Base-by-base conservation (phyloP, 2,113 vertebrate species). In the Mus spicilegus region DNA sequence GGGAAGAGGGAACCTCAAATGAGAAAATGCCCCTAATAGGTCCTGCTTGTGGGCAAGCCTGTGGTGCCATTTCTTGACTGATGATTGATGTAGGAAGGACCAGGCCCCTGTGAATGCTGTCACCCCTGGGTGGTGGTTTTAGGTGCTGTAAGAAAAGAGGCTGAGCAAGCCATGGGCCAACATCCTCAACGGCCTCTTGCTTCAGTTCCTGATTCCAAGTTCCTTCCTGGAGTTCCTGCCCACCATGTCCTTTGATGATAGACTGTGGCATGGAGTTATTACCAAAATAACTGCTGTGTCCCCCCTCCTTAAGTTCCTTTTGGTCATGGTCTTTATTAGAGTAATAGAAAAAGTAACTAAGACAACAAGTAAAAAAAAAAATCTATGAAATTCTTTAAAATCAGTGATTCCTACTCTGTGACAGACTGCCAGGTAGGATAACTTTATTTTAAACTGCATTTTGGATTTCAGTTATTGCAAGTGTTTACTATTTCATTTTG, bases 381-480 rank as follows among this genome's bases (percentile, higher is more conserved):
- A 82, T 78, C 16, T 54, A 49, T 63, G 42, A 26, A 3, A 75
- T 1, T 42, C 36, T 80, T 46, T 85, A 78, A 61, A 76, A 51
- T 30, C 8, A 51, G 72, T 84, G 67, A 90, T 76, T 88, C 36
- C 49, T 58, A 26, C 82, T 42, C 12, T 92, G 10, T 86, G 12
- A 36, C 56, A 54, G 76, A 70, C 5, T 80, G 7, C 91, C 46
- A 88, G 54, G 58, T 46, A 92, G 17, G 39, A 14, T 93, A 39
- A 16, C 58, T 89, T 72, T 65, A 26, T 75, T 95, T 3, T 4
- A 5, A 33, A 70, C 30, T 49, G 14, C 67, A 69, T 89, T 89
- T 94, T 96, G 67, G 10, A 91, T 96, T 86, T 96, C 90, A 96
- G 51, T 80, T 87, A 92, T 95, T 90, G 46, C 12, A 81, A 82